Base-by-base conservation (phyloP, 2,113 vertebrate species). In the Scalopus aquaticus region DNA sequence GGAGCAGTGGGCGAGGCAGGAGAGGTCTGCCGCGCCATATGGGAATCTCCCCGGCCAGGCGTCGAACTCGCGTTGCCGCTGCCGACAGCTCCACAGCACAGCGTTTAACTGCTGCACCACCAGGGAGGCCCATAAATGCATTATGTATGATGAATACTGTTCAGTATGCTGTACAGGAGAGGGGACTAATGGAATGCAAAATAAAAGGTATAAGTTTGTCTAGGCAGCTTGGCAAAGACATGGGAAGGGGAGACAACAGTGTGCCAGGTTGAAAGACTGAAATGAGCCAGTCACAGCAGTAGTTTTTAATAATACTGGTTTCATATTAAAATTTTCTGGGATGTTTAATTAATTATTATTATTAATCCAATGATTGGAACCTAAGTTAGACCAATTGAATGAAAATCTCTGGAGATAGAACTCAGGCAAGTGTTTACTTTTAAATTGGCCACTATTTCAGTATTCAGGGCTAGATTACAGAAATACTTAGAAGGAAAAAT, bases 181-280 rank as follows among this genome's bases (percentile, higher is more conserved):
- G 4, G 6, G 11, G 35, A 44, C 22, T 30, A 28, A 54, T 8
- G 11, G 4, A 9, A 82, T 9, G 2, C 19, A 77, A 73, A 58
- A 54, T 9, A 54, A 22, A 2, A 69, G 10, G 3, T 39, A 35
- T n/a, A 56, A 64, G 16, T 11, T 62, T 83, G 9, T n/a, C 1
- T 15, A 65, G 26, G 28, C 1, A 58, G 17, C 16, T n/a, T 35
- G 32, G 7, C 11, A 70, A 84, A 58, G 6, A 70, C 3, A 5
- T 1, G 2, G 3, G 32, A 24, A 1, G 15, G 1, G 19, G 11
- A 2, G 54, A 2, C 1, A 4, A 5, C 17, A 69, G 54, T 35
- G 22, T n/a, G 6, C 44, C 16, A 72, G 1, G 44, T 6, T 32
- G 22, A 73, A 88, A 15, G n/a, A 58, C 19, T 51, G 22, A 6